phyloP scores from a whole-genome alignment of 2,113 vertebrate genomes.

The Microcebus murinus region DNA sequence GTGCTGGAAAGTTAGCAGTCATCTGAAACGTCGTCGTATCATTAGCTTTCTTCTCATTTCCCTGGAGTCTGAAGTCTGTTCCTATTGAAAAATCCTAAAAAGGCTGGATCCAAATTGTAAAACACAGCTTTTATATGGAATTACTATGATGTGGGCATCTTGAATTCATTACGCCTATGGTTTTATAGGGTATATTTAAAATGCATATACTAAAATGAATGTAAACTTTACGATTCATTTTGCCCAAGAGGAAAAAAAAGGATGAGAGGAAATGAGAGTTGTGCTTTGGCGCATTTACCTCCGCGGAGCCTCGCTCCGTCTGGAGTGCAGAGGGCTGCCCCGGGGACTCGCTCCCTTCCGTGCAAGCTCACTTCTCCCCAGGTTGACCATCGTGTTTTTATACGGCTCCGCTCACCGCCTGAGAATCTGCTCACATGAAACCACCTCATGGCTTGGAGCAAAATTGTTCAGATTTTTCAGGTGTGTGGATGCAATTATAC shows the following conservation, averaged over 20 bases:
- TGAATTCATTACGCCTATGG: neutral
- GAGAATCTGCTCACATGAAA: neutral
- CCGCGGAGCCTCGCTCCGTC: neutral
- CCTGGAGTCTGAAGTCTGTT: neutral
- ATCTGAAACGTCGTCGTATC: neutral
- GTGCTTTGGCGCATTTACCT: neutral
- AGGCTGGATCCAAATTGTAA: neutral
- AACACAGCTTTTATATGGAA: neutral
- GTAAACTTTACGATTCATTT: conserved; percentile 38
- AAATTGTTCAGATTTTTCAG: conserved; percentile 11
- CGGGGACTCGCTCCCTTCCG: neutral
- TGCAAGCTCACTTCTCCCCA: fast-evolving
- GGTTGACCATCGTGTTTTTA: fast-evolving
- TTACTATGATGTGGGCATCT: neutral
- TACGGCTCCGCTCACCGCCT: neutral
- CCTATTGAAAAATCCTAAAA: neutral
- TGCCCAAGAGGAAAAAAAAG: conserved; percentile 35
- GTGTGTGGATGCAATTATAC: conserved; percentile 11
- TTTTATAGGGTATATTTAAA: conserved; percentile 20
- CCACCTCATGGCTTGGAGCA: neutral
- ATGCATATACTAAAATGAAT: neutral
- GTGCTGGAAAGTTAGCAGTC: neutral
- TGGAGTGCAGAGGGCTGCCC: neutral
- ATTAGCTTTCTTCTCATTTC: neutral
- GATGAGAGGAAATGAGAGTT: conserved; percentile 43